Evolutionary conservation across 2,113 vertebrate genomes (phyloP), one percentile per base, ranked within the genome.

Genomic region (Psilopogon haemacephalus): DNA sequence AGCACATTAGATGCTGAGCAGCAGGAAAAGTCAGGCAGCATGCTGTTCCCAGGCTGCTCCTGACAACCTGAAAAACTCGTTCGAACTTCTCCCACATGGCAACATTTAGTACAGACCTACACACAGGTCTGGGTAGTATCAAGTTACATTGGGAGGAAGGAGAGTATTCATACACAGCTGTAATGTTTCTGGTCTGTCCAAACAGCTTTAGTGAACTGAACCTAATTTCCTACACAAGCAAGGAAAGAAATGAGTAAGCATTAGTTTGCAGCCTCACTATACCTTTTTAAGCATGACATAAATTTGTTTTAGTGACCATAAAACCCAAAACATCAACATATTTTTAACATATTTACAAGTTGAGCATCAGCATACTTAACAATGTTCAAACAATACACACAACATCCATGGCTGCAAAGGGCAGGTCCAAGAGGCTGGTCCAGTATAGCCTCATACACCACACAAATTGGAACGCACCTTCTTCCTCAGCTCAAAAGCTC

Each of bases 61-160:
- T 28, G 3, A 67, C 78, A 95, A 93, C 95, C 92, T 91, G 94
- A 94, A 95, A 95, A 94, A 95, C 94, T 84, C 8, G 90, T 94
- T 95, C 82, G 32, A 86, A 67, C 78, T 84, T 89, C 78, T 84
- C 85, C 78, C 84, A 75, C 52, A 33, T 4, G 46, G 62, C 24
- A 86, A 2, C 4, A 11, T 7, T 72, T 73, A 50, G 77, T 21
- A 77, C 33, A 88, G 62, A 77, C 15, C 59, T 48, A 92, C 37
- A 30, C 30, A 30, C 0, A 0, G 56, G 8, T 40, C 46, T 80
- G 70, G 40, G 58, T 86, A 63, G 35, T 64, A 54, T 23, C 2
- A 27, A 67, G 52, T 84, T 77, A 77, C 37, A 68, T 16, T 30
- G 18, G 33, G 23, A 84, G 21, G 19, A 58, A 64, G 37, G 27